phyloP scores from a whole-genome alignment of 2,113 vertebrate species.

The Nannobrachium achirus region DNA sequence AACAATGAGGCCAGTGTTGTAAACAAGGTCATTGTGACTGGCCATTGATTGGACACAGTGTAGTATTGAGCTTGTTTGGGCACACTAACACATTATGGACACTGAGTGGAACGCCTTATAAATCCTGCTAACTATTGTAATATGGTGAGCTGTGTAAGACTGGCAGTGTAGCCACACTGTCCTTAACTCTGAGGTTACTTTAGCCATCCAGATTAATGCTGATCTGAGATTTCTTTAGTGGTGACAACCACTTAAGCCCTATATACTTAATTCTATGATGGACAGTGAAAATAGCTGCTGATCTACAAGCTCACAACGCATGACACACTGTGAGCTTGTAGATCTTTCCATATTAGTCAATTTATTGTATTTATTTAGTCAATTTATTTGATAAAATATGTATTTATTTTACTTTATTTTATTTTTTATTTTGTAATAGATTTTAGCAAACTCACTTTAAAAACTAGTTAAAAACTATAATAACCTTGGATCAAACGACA shows the following conservation, averaged over 20 bases:
- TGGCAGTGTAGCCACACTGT: not conserved
- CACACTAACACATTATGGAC: conserved; percentile 59
- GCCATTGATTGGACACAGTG: conserved; percentile 54
- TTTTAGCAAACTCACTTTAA: no score
- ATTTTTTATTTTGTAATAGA: no score
- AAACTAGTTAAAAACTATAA: no score
- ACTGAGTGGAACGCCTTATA: conserved; percentile 56
- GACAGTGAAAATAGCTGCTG: no score
- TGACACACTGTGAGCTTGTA: no score
- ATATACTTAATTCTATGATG: no score
- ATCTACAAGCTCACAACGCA: no score
- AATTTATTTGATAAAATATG: no score
- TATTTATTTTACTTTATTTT: no score
- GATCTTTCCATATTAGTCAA: no score
- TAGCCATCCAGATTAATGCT: conserved; percentile 8
- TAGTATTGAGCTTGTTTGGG: conserved; percentile 45
- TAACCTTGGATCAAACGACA: conserved; percentile 2
- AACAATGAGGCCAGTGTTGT: conserved; percentile 66
- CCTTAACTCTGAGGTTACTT: conserved; percentile 5
- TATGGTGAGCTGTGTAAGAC: conserved; percentile 13
- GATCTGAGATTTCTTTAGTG: conserved; percentile 24
- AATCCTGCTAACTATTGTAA: conserved; percentile 28
- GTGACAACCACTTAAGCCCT: no score
- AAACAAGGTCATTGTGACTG: conserved; percentile 51
- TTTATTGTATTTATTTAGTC: no score